Conservation (phyloP, 2,888 invertebrate genomes). For the Callinectes sapidus region DNA sequence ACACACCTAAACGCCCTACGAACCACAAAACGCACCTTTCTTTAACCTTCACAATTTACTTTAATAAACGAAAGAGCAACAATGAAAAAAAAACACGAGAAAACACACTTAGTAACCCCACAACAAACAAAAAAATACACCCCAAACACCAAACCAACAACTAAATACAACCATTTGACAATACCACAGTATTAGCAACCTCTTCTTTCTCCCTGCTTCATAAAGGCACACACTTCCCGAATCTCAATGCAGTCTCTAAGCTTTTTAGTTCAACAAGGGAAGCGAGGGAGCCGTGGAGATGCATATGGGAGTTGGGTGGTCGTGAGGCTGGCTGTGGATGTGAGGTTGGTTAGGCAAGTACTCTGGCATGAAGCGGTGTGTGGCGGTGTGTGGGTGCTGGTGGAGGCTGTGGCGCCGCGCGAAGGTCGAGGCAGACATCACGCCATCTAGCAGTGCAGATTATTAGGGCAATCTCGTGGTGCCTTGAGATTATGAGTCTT, state of each 20-base stretch:
- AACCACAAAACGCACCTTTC: too few relatives aligned
- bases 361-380: constrained; percentile 13
- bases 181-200: too few relatives aligned
- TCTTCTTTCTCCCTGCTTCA: not conserved
- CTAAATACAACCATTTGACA: too few relatives aligned
- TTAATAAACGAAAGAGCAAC: too few relatives aligned
- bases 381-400: not conserved
- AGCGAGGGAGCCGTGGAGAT: not conserved
- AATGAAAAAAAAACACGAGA: too few relatives aligned
- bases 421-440: not conserved
- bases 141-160: too few relatives aligned
- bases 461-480: not conserved
- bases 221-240: too few relatives aligned
- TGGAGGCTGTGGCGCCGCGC: not conserved
- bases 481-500: not conserved
- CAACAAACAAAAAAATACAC: too few relatives aligned
- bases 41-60: too few relatives aligned
- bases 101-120: too few relatives aligned
- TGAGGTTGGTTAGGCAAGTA: not conserved
- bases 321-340: not conserved
- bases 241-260: too few relatives aligned
- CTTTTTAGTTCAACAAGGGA: not conserved
- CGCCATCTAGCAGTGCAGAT: not conserved
- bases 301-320: not conserved
- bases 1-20: too few relatives aligned